These are phyloP conservation scores for Orthosia incerta DNA, from an alignment of 2,888 invertebrate species.

Conservation along the genomic window DNA sequence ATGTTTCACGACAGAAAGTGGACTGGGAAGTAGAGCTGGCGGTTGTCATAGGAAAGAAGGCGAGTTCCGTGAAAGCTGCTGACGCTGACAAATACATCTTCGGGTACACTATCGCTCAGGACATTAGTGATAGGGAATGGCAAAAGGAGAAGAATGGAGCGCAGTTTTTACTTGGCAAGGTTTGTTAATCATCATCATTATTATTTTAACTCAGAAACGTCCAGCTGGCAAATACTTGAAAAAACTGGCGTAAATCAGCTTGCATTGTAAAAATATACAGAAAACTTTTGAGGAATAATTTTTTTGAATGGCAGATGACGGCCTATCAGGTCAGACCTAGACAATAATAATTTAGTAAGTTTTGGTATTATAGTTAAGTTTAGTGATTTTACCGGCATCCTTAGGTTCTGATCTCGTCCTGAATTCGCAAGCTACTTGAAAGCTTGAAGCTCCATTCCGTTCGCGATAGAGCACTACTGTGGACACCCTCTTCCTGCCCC, in stretches of 20 bases:
- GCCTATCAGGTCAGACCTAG: neutral
- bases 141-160: slow-evolving; percentile 95
- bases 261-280: neutral
- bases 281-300: neutral
- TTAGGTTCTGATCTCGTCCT: neutral
- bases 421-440: neutral
- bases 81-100: slow-evolving; percentile 94
- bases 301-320: neutral
- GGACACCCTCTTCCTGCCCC: too few relatives aligned
- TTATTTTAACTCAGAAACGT: neutral
- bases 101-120: slow-evolving; percentile 97
- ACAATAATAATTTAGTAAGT: too few relatives aligned
- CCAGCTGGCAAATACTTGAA: neutral
- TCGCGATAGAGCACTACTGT: too few relatives aligned
- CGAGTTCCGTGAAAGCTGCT: slow-evolving; percentile 92
- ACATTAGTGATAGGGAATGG: slow-evolving; percentile 97
- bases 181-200: slow-evolving; percentile 38
- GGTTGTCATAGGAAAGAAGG: slow-evolving; percentile 95
- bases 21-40: slow-evolving; percentile 97
- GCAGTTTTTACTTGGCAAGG: slow-evolving; percentile 82
- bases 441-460: too few relatives aligned
- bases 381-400: too few relatives aligned
- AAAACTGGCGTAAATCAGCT: neutral
- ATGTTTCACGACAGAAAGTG: slow-evolving; percentile 91
- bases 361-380: too few relatives aligned